A percentile compares a stretch with the other conserved stretches of the same genome.
Conservation (phyloP, 2,888 invertebrate genomes). For the Ochropacha duplaris region DNA sequence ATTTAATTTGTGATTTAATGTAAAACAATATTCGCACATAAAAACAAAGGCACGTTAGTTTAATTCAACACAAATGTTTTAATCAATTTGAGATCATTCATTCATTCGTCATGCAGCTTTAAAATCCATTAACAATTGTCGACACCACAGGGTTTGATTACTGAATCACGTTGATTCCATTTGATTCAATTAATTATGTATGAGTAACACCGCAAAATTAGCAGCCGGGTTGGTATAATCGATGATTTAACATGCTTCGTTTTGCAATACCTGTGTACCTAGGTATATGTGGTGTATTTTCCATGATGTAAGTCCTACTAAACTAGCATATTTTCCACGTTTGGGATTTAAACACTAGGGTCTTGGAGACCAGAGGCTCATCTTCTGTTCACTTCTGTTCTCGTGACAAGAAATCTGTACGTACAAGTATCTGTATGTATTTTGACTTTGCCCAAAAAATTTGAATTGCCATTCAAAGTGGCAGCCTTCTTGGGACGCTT, state of each 20-base stretch:
- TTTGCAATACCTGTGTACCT: not conserved
- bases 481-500: too few relatives aligned
- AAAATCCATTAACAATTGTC: constrained; percentile 7
- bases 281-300: not conserved
- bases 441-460: too few relatives aligned
- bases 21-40: not conserved
- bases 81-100: not conserved
- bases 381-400: too few relatives aligned
- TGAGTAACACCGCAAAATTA: constrained; percentile 6
- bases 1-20: not conserved
- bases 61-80: not conserved
- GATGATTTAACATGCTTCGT: not conserved
- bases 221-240: constrained; percentile 2
- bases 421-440: too few relatives aligned
- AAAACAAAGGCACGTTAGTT: not conserved
- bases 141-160: constrained; percentile 7
- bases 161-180: constrained; percentile 7
- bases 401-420: too few relatives aligned
- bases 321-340: too few relatives aligned
- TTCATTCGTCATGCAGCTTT: constrained; percentile 9
- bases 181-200: constrained; percentile 10
- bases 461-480: too few relatives aligned
- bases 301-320: too few relatives aligned
- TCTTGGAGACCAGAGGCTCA: too few relatives aligned
- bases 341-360: too few relatives aligned